A percentile compares a stretch with the other conserved stretches of the same genome.
Evolutionary conservation across 1,140 invertebrate species (phyloP).

Genomic region (Leptinotarsa defecta): DNA sequence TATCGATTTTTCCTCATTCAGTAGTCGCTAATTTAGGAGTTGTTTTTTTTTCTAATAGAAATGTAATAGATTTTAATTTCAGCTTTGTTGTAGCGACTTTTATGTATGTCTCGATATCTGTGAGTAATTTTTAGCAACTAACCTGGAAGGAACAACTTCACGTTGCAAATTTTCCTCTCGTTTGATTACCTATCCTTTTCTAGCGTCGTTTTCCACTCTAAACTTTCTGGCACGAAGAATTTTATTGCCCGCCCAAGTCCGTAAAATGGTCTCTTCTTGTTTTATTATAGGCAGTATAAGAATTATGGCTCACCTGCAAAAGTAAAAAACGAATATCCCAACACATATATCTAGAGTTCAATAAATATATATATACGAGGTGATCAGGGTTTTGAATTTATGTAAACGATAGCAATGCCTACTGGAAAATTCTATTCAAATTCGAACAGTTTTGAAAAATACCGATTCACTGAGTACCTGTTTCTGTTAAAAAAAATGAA

Average conservation of each 20-base stretch:
- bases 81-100: no score
- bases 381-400: neutral
- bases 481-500: no score
- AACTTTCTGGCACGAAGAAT: slow-evolving; percentile 28
- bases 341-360: slow-evolving; percentile 1
- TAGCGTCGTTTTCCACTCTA: neutral
- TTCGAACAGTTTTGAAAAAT: no score
- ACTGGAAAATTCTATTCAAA: no score
- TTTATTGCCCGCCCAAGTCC: slow-evolving; percentile 31
- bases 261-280: slow-evolving; percentile 30
- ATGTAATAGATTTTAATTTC: no score
- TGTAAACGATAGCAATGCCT: no score
- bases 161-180: neutral
- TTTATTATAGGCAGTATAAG: slow-evolving; percentile 38
- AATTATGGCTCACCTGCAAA: slow-evolving; percentile 34
- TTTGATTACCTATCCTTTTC: neutral
- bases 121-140: neutral
- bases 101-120: no score
- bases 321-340: slow-evolving; percentile 28
- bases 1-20: neutral
- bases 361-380: neutral
- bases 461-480: no score
- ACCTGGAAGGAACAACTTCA: neutral
- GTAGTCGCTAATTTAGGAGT: no score
- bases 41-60: no score